These are phyloP conservation scores for Parazoanthus swiftii DNA, from an alignment of 92 coral and sea anemone species.

Conservation along the genomic window DNA sequence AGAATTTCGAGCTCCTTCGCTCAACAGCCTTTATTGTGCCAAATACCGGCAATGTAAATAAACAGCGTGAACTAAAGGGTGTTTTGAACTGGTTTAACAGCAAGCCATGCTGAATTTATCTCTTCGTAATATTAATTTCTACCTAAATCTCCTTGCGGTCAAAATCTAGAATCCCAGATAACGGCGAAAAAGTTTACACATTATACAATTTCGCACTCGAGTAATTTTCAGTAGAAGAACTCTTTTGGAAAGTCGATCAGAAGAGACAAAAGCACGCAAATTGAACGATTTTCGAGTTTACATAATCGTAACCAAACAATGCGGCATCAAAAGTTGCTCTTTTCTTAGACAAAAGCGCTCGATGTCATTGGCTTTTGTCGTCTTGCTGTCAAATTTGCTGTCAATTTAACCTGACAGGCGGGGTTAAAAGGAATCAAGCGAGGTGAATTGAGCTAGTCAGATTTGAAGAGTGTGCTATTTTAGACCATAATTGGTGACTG, in stretches of 20 bases:
- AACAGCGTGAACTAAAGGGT: constrained; percentile 78
- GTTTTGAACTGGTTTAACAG: constrained; percentile 85
- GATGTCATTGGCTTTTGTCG: constrained; percentile 86
- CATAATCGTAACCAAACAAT: constrained; percentile 88
- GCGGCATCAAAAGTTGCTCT: constrained; percentile 75
- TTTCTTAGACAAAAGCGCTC: constrained; percentile 81
- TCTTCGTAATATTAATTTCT: constrained; percentile 34
- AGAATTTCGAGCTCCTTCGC: constrained; percentile 34
- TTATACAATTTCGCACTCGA: constrained; percentile 23
- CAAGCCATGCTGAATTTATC: constrained; percentile 81
- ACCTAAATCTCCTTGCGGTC: constrained; percentile 33
- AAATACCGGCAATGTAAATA: constrained; percentile 65
- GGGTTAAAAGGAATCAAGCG: constrained; percentile 74
- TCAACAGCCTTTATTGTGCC: constrained; percentile 61
- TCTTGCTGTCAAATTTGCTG: constrained; percentile 84
- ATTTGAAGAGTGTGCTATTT: constrained; percentile 39
- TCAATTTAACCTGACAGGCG: constrained; percentile 95
- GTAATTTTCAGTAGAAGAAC: constrained; percentile 9
- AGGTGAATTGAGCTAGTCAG: constrained; percentile 32
- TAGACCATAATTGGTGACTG: constrained; percentile 34
- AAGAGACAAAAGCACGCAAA: constrained; percentile 75
- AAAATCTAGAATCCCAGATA: background rate
- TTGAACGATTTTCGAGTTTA: constrained; percentile 94
- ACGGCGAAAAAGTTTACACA: background rate
- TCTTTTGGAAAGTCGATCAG: constrained; percentile 26